These are phyloP conservation scores for Alligator mississippiensis DNA, from an alignment of 2,113 vertebrate species.

Conservation along the genomic window DNA sequence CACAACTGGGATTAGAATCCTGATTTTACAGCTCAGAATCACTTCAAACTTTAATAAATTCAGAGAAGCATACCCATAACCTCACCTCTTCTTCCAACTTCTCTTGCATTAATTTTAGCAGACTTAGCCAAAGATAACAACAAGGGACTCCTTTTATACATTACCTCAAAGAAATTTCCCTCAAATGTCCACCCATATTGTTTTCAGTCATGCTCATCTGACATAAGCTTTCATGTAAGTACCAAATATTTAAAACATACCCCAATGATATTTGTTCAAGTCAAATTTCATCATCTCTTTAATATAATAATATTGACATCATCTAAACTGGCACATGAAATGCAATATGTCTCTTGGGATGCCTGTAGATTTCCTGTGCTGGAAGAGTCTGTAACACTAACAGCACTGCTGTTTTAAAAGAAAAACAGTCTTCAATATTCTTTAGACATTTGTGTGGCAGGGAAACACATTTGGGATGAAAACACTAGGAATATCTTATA, in stretches of 20 bases:
- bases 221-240: background rate
- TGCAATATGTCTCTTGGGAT: slow-evolving; percentile 10
- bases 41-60: background rate
- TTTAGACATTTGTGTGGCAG: background rate
- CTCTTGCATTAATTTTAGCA: background rate
- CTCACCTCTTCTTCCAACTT: accelerated
- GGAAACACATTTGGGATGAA: background rate
- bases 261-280: slow-evolving; percentile 27
- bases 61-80: background rate
- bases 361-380: background rate
- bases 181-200: background rate
- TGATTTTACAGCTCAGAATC: background rate
- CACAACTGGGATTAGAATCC: background rate
- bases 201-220: background rate
- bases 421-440: background rate
- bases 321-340: slow-evolving; percentile 20
- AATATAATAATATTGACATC: slow-evolving; percentile 10
- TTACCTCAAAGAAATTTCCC: background rate
- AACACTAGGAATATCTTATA: background rate
- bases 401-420: slow-evolving; percentile 1
- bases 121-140: background rate
- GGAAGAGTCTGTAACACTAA: background rate
- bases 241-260: background rate
- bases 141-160: background rate
- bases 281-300: slow-evolving; percentile 31